Percentiles rank a stretch among this genome's conserved stretches.
Evolutionary conservation across 2,888 invertebrate species (phyloP).

Genomic region (Andrena trimmerana): DNA sequence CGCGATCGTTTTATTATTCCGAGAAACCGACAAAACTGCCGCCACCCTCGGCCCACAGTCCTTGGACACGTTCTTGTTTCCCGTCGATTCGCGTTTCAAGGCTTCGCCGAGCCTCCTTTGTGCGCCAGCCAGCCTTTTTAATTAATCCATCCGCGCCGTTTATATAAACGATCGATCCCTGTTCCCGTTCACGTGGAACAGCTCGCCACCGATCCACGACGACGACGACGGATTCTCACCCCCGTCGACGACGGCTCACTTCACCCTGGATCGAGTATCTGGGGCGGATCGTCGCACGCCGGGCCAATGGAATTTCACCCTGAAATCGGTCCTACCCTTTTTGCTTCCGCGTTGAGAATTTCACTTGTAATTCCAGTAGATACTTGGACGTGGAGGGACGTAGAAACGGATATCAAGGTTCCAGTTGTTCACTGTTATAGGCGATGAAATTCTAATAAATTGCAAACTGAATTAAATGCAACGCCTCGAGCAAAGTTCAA

Average conservation of each 20-base stretch:
- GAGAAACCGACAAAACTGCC: conserved; percentile 55
- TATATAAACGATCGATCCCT: conserved; percentile 57
- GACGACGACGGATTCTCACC: conserved; percentile 1
- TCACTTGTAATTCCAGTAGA: no score
- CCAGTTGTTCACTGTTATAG: background rate
- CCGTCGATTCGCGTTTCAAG: background rate
- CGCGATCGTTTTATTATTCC: conserved; percentile 54
- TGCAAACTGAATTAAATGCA: background rate
- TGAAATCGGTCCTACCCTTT: no score
- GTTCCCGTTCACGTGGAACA: conserved; percentile 50
- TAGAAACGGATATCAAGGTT: no score
- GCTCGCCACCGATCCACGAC: conserved; percentile 19
- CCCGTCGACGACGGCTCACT: background rate
- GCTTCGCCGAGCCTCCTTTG: conserved; percentile 13
- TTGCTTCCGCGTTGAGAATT: no score
- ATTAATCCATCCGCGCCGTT: conserved; percentile 59
- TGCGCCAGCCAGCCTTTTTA: conserved; percentile 42
- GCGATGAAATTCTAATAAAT: background rate
- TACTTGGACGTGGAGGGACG: no score
- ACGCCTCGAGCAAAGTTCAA: no score
- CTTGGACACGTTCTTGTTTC: background rate
- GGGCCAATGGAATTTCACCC: no score
- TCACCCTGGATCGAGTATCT: conserved; percentile 15
- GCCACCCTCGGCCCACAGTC: background rate
- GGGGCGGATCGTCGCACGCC: conserved; percentile 13